Evolutionary conservation across 2,797 vertebrate species (phyloP).

Genomic region (Gorsachius magnificus): DNA sequence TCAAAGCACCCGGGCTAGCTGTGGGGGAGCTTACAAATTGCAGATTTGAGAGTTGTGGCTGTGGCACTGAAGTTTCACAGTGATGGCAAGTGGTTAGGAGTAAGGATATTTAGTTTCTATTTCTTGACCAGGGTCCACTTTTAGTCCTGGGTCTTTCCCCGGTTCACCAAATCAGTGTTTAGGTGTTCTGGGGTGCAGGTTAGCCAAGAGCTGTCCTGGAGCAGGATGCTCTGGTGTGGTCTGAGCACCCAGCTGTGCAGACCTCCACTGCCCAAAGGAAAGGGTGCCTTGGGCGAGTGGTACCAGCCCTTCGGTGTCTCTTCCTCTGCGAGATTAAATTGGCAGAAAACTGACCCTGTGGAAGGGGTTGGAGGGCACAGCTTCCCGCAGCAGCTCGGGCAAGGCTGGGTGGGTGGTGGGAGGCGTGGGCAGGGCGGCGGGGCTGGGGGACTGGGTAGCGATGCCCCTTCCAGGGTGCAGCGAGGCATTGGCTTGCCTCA

Average conservation of each 20-base stretch:
- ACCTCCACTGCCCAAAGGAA: neutral
- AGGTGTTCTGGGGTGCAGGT: rapidly evolving
- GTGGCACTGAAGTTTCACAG: neutral
- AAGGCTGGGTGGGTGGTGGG: neutral
- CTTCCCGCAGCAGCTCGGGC: neutral
- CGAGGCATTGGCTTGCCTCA: neutral
- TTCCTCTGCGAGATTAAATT: neutral
- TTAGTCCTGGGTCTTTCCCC: neutral
- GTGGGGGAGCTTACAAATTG: neutral
- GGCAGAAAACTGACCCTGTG: neutral
- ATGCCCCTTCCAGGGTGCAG: neutral
- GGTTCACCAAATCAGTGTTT: neutral
- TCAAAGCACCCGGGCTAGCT: neutral
- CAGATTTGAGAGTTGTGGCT: neutral
- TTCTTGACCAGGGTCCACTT: neutral
- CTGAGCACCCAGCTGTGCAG: rapidly evolving
- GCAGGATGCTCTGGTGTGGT: neutral
- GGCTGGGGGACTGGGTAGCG: neutral
- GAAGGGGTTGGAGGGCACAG: neutral
- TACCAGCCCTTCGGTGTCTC: neutral
- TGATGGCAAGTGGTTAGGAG: neutral
- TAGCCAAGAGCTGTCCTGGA: neutral
- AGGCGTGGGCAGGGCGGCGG: neutral
- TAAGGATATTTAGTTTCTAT: neutral
- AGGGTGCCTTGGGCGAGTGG: rapidly evolving